These are phyloP conservation scores for Achatina immaculata DNA, from an alignment of 1,140 invertebrate species.

Conservation along the genomic window DNA sequence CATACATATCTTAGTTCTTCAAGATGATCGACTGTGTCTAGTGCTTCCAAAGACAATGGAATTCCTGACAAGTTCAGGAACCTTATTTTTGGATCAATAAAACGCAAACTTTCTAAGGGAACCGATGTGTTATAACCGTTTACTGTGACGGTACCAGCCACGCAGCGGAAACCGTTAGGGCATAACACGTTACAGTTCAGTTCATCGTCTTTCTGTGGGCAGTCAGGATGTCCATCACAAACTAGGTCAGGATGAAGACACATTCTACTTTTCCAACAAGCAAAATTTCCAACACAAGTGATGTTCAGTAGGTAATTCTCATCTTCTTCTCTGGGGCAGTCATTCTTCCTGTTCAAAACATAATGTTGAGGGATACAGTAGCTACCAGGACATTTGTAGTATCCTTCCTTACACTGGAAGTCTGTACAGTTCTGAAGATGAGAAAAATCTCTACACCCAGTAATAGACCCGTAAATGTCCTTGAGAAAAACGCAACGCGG, in stretches of 20 bases:
- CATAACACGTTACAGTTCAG: too few relatives aligned
- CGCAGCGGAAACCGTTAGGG: not conserved
- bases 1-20: not conserved
- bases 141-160: not conserved
- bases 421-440: too few relatives aligned
- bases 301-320: not conserved
- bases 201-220: too few relatives aligned
- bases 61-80: not conserved
- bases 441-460: conserved; percentile 1
- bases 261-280: not conserved
- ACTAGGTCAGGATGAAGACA: too few relatives aligned
- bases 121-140: not conserved
- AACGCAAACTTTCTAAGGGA: not conserved
- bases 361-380: too few relatives aligned
- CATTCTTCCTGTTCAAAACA: too few relatives aligned
- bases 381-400: too few relatives aligned
- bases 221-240: too few relatives aligned
- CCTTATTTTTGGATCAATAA: not conserved
- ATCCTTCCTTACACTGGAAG: too few relatives aligned
- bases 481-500: not conserved
- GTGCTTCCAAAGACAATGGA: too few relatives aligned
- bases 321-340: conserved; percentile 6
- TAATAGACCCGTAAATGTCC: not conserved
- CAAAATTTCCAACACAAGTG: not conserved
- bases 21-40: too few relatives aligned